Base-by-base conservation (phyloP, 1,140 invertebrate species). In the Eriocheir sinensis region DNA sequence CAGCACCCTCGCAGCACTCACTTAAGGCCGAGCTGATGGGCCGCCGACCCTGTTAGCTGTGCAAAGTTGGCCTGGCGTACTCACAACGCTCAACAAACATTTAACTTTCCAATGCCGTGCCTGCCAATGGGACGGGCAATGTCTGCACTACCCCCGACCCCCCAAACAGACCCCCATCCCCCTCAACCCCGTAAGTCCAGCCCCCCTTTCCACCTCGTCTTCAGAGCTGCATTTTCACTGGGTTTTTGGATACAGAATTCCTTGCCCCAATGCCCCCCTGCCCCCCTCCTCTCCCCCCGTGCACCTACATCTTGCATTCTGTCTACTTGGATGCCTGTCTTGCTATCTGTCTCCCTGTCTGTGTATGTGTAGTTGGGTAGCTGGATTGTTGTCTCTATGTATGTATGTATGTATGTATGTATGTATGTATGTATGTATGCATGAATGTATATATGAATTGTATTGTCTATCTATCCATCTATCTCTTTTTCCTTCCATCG, bases 71-170 rank as follows among this genome's bases (percentile, higher is more conserved):
- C 88, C 83, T 53, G 41, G 30, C 88, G 88, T 89, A 89, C 88
- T 89, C 88, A 89, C 88, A 89, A 53, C 44, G 41, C n/a, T 89
- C 41, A 8, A 48, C 88, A 89, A 89, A 89, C 88, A 89, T 89
- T 89, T 89, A 89, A 89, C 88, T 89, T 89, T 89, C 88, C 53
- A 53, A 89, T 89, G 88, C 88, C 34, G 44, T 89, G 88, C 88
- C 88, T 89, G 53, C 88, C 88, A 89, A 88, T 88, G 85, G 85
- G 48, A 36, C 32, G 48, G n/a, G 48, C 36, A 21, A 72, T 72
- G 60, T 72, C 60, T 72, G 60, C 60, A 17, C 4, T n/a, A n/a
- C 60, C 60, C 21, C 60, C 12, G 12, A 4, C 60, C 27, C n/a
- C 21, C 21, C 12, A n/a, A n/a, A n/a, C n/a, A n/a, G n/a, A n/a